These are phyloP conservation scores for Nymphalis io DNA, from an alignment of 1,140 invertebrate species.

Conservation along the genomic window DNA sequence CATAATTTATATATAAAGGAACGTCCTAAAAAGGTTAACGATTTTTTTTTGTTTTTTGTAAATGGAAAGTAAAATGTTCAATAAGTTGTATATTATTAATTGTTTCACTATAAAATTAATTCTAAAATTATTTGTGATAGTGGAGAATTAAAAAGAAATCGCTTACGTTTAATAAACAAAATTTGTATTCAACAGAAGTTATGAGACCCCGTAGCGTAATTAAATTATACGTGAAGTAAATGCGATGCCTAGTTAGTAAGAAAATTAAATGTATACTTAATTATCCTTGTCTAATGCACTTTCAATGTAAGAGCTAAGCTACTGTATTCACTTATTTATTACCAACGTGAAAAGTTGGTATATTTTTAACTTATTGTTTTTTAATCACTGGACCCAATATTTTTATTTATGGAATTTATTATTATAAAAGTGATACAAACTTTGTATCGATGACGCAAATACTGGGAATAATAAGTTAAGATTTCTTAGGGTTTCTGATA, in stretches of 20 bases:
- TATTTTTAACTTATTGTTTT: too few species aligned
- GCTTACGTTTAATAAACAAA: not conserved
- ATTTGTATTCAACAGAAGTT: not conserved
- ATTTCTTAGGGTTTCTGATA: too few species aligned
- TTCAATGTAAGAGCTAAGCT: constrained; percentile 21
- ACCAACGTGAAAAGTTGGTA: constrained; percentile 8
- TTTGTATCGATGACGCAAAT: too few species aligned
- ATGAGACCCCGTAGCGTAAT: not conserved
- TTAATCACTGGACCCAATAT: too few species aligned
- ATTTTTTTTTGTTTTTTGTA: not conserved
- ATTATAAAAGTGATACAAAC: too few species aligned
- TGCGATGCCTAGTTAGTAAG: constrained; percentile 6
- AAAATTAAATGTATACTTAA: constrained; percentile 25
- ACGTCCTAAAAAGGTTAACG: not conserved
- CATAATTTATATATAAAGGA: not conserved
- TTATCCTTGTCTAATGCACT: constrained; percentile 35
- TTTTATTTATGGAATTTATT: too few species aligned
- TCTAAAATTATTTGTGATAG: too few species aligned
- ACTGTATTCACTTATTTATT: not conserved
- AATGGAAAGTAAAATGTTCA: too few species aligned
- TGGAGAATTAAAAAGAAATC: not conserved
- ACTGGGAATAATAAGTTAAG: too few species aligned
- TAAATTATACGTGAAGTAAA: constrained; percentile 19
- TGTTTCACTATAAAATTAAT: too few species aligned
- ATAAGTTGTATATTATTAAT: too few species aligned